Evolutionary conservation across 2,113 vertebrate species (phyloP).

Genomic region (Apteryx mantelli): DNA sequence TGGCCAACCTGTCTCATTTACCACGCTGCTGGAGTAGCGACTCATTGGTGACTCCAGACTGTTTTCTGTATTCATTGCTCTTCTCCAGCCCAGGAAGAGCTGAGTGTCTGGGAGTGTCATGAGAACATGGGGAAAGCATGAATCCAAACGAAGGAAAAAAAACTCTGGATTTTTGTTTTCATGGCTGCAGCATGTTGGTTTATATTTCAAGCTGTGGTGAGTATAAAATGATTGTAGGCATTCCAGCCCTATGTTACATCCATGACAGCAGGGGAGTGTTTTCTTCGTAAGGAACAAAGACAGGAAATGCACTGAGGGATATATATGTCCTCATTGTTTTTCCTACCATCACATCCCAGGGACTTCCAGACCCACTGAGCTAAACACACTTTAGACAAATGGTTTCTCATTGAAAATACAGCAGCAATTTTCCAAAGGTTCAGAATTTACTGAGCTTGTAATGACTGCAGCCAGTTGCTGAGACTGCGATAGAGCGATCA

Average conservation of each 20-base stretch:
- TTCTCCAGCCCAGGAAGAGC: not conserved
- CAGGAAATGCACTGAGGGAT: not conserved
- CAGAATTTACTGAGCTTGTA: not conserved
- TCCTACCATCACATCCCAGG: not conserved
- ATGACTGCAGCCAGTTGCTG: not conserved
- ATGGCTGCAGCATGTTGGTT: not conserved
- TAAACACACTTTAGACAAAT: not conserved
- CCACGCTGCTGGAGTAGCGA: not conserved
- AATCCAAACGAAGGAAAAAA: not conserved
- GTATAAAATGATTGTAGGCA: not conserved
- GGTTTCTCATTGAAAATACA: not conserved
- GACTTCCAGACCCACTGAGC: not conserved
- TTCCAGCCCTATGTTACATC: not conserved
- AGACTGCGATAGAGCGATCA: not conserved
- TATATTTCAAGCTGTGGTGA: not conserved
- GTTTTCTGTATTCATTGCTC: not conserved
- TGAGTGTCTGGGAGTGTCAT: not conserved
- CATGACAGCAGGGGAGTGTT: not conserved
- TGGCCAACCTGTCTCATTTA: not conserved
- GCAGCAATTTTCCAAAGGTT: conserved; percentile 8
- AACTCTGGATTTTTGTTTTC: not conserved
- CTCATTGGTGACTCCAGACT: not conserved
- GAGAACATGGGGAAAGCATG: not conserved
- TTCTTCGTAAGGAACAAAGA: not conserved
- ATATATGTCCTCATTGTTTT: not conserved